Percentiles rank a stretch among this genome's conserved stretches.
Conservation (phyloP, 1,140 invertebrate species). For the Meloidogyne floridensis region DNA sequence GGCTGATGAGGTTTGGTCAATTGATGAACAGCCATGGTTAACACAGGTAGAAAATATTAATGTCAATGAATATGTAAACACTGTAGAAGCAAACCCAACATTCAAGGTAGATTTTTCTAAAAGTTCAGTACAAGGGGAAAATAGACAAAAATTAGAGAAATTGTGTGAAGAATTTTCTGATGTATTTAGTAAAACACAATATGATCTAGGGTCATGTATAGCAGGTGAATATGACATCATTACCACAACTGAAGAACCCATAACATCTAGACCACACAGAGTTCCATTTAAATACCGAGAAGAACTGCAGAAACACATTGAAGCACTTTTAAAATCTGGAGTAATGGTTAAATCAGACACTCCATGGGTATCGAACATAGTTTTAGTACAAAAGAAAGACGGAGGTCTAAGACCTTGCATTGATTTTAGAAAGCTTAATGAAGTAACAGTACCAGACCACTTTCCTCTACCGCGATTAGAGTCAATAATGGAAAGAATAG, state of each 20-base stretch:
- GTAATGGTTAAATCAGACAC: too few species aligned
- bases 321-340: slow-evolving; percentile 1
- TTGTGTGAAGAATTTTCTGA: slow-evolving; percentile 8
- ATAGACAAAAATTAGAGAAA: too few species aligned
- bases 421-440: too few species aligned
- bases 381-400: slow-evolving; percentile 17
- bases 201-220: background rate
- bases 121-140: background rate
- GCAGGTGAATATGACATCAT: slow-evolving; percentile 5
- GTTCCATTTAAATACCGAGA: too few species aligned
- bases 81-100: background rate
- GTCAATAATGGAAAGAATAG: too few species aligned
- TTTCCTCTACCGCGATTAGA: too few species aligned
- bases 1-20: background rate
- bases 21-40: background rate
- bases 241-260: slow-evolving; percentile 13
- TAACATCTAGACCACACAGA: background rate
- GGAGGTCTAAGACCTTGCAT: too few species aligned
- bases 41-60: background rate
- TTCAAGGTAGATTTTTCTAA: too few species aligned
- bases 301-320: slow-evolving; percentile 11
- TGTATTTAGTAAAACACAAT: slow-evolving; percentile 4
- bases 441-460: too few species aligned
- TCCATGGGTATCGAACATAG: slow-evolving; percentile 17
- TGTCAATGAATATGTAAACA: background rate